These are phyloP conservation scores for Drosophila ogumai DNA, from an alignment of 1,140 invertebrate genomes.

Conservation along the genomic window DNA sequence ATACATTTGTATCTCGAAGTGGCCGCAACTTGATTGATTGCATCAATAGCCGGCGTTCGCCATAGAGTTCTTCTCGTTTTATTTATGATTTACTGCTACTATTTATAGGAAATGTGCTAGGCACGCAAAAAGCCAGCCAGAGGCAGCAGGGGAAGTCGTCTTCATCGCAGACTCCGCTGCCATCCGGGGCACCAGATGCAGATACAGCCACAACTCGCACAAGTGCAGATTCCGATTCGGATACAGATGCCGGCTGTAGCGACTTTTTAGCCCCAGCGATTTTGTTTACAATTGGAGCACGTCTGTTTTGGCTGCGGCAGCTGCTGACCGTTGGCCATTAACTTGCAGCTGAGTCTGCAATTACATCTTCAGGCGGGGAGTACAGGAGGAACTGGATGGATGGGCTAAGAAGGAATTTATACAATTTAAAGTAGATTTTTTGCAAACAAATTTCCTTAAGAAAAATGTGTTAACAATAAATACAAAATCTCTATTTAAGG, in stretches of 20 bases:
- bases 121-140: constrained; percentile 49
- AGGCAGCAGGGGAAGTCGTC: constrained; percentile 24
- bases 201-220: constrained; percentile 10
- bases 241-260: constrained; percentile 21
- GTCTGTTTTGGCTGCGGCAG: constrained; percentile 73
- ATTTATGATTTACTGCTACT: constrained; percentile 67
- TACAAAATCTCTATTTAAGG: too few relatives aligned
- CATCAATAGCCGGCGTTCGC: too few relatives aligned
- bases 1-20: constrained; percentile 52
- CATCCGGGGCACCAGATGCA: constrained; percentile 55
- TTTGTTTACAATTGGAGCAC: constrained; percentile 81
- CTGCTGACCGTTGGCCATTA: constrained; percentile 70
- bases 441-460: too few relatives aligned
- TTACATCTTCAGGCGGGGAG: constrained; percentile 40
- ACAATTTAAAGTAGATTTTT: background rate
- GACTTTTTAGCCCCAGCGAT: constrained; percentile 27
- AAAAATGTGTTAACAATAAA: background rate
- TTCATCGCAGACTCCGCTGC: constrained; percentile 24
- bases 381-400: constrained; percentile 1
- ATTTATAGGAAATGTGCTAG: constrained; percentile 60
- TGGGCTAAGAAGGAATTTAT: background rate
- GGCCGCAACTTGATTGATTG: constrained; percentile 57
- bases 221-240: constrained; percentile 21
- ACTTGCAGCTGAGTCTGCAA: constrained; percentile 56
- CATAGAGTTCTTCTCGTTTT: constrained; percentile 26